phyloP scores from a whole-genome alignment of 2,113 vertebrate genomes.

The Typhlomys cinereus region DNA sequence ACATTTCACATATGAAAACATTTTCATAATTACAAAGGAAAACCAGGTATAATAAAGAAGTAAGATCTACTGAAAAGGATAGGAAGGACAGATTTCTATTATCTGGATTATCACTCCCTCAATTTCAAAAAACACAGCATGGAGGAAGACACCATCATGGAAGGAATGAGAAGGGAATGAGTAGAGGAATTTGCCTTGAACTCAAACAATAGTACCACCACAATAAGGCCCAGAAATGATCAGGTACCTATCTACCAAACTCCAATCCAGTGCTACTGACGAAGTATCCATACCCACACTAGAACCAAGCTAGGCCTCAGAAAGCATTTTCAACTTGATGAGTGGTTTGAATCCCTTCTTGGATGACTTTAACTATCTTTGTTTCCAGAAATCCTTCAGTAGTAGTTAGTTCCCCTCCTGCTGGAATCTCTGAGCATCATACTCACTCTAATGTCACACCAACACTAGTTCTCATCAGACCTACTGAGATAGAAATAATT shows the following conservation, averaged over 20 bases:
- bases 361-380: background rate
- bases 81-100: background rate
- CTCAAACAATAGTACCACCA: background rate
- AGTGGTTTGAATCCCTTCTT: background rate
- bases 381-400: background rate
- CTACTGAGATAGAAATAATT: background rate
- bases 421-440: background rate
- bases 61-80: background rate
- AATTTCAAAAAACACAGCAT: background rate
- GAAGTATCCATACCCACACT: no score
- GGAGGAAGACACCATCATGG: background rate
- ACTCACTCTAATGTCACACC: background rate
- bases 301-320: background rate
- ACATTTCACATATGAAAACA: background rate
- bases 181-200: background rate
- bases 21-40: background rate
- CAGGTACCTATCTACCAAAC: background rate
- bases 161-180: background rate
- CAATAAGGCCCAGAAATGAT: background rate
- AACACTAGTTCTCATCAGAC: background rate
- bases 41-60: background rate
- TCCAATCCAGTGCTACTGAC: background rate
- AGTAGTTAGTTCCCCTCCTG: no score
- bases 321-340: background rate
- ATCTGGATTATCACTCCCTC: background rate